Evolutionary conservation across 2,888 invertebrate genomes (phyloP).

Genomic region (Atethmia centrago): DNA sequence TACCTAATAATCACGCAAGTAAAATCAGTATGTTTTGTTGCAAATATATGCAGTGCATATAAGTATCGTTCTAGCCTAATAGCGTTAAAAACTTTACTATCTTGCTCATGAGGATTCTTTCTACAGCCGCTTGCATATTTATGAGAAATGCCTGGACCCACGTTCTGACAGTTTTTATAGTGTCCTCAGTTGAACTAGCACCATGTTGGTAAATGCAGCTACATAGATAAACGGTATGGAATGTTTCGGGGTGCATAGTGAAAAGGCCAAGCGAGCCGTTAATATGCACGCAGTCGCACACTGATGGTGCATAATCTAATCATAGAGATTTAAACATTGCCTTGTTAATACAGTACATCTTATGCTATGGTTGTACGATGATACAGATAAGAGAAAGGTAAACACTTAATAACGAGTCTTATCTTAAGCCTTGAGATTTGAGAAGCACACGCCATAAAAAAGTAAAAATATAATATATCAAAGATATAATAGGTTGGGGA

Average conservation of each 20-base stretch:
- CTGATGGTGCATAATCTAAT: conserved; percentile 22
- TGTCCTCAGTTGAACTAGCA: conserved; percentile 48
- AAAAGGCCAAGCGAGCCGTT: conserved; percentile 77
- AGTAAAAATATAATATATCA: conserved; percentile 8
- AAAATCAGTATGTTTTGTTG: conserved; percentile 40
- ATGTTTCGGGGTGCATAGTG: conserved; percentile 75
- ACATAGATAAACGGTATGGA: conserved; percentile 50
- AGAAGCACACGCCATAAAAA: conserved; percentile 17
- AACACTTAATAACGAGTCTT: conserved; percentile 26
- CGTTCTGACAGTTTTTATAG: conserved; percentile 63
- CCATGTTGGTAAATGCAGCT: conserved; percentile 44
- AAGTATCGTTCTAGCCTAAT: conserved; percentile 68
- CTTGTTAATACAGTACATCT: conserved; percentile 24
- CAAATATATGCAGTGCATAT: conserved; percentile 56
- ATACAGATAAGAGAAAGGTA: conserved; percentile 31
- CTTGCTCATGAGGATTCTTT: conserved; percentile 59
- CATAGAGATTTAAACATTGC: conserved; percentile 29
- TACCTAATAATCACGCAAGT: conserved; percentile 54
- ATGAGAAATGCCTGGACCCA: conserved; percentile 59
- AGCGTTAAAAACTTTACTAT: conserved; percentile 60
- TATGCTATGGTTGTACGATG: conserved; percentile 16
- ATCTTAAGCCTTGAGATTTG: conserved; percentile 25
- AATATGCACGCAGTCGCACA: conserved; percentile 27
- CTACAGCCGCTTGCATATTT: conserved; percentile 64
- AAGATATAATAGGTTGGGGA: too few species aligned